These are phyloP conservation scores for Menura novaehollandiae DNA, from an alignment of 2,113 vertebrate species.

Conservation along the genomic window DNA sequence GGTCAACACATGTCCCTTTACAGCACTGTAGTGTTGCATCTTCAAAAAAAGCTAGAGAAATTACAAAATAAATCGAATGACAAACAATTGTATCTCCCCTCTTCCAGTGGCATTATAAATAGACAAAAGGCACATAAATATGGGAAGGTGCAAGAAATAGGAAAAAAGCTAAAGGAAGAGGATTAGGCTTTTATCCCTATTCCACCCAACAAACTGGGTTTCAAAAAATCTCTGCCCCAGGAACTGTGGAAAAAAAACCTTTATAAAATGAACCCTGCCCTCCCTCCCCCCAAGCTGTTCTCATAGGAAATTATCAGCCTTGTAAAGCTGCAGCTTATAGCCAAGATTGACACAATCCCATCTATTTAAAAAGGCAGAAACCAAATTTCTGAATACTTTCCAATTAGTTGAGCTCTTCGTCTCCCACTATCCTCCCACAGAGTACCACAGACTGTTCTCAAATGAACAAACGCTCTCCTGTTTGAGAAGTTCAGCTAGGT, in stretches of 20 bases:
- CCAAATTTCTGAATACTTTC: constrained; percentile 71
- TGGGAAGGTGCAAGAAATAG: constrained; percentile 86
- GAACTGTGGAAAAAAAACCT: constrained; percentile 75
- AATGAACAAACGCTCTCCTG: constrained; percentile 66
- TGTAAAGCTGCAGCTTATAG: constrained; percentile 66
- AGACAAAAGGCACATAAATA: constrained; percentile 98
- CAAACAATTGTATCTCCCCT: constrained; percentile 73
- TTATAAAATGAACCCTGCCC: constrained; percentile 70
- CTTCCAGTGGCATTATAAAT: constrained; percentile 84
- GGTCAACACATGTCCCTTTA: constrained; percentile 43
- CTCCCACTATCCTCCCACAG: constrained; percentile 48
- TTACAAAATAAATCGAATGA: constrained; percentile 77
- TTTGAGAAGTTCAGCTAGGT: constrained; percentile 51
- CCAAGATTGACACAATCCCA: constrained; percentile 71
- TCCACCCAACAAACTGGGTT: constrained; percentile 72
- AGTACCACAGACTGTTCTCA: constrained; percentile 74
- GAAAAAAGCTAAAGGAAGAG: constrained; percentile 78
- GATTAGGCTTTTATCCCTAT: constrained; percentile 77
- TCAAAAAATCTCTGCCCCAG: constrained; percentile 71
- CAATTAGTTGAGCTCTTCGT: constrained; percentile 57
- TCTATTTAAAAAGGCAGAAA: constrained; percentile 67
- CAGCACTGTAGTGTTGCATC: constrained; percentile 77
- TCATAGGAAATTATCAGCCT: constrained; percentile 68
- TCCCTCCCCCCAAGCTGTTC: constrained; percentile 51
- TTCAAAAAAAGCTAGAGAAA: constrained; percentile 71